Evolutionary conservation across 2,888 invertebrate species (phyloP).

Genomic region (Lathronympha strigana): DNA sequence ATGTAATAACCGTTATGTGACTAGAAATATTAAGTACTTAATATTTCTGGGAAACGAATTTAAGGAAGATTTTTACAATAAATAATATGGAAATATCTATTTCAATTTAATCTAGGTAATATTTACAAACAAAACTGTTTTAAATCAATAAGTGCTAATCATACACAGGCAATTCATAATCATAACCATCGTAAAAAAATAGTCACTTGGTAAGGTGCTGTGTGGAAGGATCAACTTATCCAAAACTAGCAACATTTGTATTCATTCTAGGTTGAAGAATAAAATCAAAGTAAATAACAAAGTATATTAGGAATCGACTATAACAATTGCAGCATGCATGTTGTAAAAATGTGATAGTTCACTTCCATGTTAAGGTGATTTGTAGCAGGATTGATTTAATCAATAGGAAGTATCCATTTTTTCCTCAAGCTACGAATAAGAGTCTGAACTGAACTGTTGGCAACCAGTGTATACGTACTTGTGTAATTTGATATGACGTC

Average conservation of each 20-base stretch:
- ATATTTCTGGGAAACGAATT: constrained; percentile 44
- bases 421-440: too few species aligned
- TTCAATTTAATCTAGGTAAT: constrained; percentile 42
- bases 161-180: constrained; percentile 51
- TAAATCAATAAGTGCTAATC: constrained; percentile 45
- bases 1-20: constrained; percentile 43
- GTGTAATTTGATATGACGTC: too few species aligned
- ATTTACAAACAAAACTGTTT: constrained; percentile 42
- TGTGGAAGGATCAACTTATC: too few species aligned
- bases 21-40: constrained; percentile 47
- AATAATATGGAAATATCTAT: constrained; percentile 16
- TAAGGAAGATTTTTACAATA: constrained; percentile 44
- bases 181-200: constrained; percentile 42
- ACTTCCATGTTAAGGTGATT: neutral
- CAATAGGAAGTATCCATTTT: too few species aligned
- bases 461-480: too few species aligned
- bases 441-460: too few species aligned
- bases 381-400: too few species aligned
- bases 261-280: too few species aligned
- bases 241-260: too few species aligned
- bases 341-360: neutral
- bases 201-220: constrained; percentile 46
- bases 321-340: constrained; percentile 20
- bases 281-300: too few species aligned
- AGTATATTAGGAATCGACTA: neutral